Conservation (phyloP, 2,888 invertebrate genomes). For the Zygaena filipendulae region DNA sequence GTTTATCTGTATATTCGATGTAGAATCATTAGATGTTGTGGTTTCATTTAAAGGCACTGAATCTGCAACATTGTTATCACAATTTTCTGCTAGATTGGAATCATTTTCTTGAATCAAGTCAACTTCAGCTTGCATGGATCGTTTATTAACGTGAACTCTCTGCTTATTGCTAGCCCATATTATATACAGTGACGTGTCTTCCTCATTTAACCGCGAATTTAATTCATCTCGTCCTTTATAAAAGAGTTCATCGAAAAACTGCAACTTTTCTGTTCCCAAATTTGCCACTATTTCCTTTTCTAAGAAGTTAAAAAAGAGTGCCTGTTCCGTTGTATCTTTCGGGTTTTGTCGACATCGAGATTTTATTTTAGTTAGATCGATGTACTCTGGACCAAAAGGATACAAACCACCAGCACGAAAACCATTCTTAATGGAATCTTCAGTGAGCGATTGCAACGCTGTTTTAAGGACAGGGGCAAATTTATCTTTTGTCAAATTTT, state of each 20-base stretch:
- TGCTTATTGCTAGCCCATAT: too few species aligned
- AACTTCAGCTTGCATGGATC: too few species aligned
- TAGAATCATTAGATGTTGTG: too few species aligned
- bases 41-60: too few species aligned
- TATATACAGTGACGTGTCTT: too few species aligned
- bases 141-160: too few species aligned
- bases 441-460: constrained; percentile 12
- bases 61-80: too few species aligned
- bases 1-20: too few species aligned
- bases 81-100: too few species aligned
- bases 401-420: constrained; percentile 18
- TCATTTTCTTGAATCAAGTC: too few species aligned
- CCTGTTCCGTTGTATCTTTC: constrained; percentile 9
- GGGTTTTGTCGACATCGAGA: too few species aligned
- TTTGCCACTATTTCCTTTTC: constrained; percentile 16
- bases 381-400: constrained; percentile 20
- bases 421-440: constrained; percentile 18
- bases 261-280: constrained; percentile 15
- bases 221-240: constrained; percentile 14
- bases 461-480: constrained; percentile 18
- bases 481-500: constrained; percentile 17
- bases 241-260: constrained; percentile 16
- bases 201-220: constrained; percentile 7
- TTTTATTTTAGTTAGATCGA: constrained; percentile 19
- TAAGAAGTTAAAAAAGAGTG: constrained; percentile 14